Evolutionary conservation across 2,797 vertebrate species (phyloP).

Genomic region (Stomatorhinus walkeri): DNA sequence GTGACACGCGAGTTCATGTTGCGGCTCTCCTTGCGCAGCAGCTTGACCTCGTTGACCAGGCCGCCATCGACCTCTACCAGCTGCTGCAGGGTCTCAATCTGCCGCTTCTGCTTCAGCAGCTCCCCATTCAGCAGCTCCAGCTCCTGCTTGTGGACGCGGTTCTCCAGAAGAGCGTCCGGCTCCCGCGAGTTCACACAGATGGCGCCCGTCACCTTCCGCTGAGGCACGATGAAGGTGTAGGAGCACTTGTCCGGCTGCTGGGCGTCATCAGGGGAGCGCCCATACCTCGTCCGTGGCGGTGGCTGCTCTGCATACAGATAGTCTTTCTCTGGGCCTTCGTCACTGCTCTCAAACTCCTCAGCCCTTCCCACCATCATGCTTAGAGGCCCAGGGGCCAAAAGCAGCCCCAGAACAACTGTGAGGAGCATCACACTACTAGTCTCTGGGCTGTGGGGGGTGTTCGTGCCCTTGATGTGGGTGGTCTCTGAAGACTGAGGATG

Average conservation of each 20-base stretch:
- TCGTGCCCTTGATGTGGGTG: not conserved
- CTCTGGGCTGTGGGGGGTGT: not conserved
- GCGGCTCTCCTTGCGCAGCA: slow-evolving; percentile 92
- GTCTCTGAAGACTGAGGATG: not conserved
- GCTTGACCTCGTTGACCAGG: slow-evolving; percentile 94
- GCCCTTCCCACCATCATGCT: slow-evolving; percentile 44
- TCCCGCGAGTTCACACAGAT: slow-evolving; percentile 79
- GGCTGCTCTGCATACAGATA: slow-evolving; percentile 66
- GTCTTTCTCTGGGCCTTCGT: slow-evolving; percentile 53
- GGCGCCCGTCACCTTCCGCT: slow-evolving; percentile 68
- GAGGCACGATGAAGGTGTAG: slow-evolving; percentile 76
- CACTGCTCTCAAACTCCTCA: slow-evolving; percentile 51
- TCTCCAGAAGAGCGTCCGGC: slow-evolving; percentile 80
- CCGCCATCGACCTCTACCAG: slow-evolving; percentile 94
- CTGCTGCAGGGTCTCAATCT: slow-evolving; percentile 92
- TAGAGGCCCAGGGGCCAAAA: slow-evolving; percentile 36
- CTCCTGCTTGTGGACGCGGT: slow-evolving; percentile 88
- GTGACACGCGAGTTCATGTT: slow-evolving; percentile 99
- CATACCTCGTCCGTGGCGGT: slow-evolving; percentile 50
- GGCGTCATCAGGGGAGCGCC: slow-evolving; percentile 20
- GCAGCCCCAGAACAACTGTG: slow-evolving; percentile 28
- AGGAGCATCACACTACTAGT: slow-evolving; percentile 20
- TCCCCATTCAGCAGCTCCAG: slow-evolving; percentile 85
- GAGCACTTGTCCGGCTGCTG: slow-evolving; percentile 65
- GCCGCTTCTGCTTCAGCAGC: slow-evolving; percentile 92